Base-by-base conservation (phyloP, 1,140 invertebrate species). In the Centruroides vittatus region DNA sequence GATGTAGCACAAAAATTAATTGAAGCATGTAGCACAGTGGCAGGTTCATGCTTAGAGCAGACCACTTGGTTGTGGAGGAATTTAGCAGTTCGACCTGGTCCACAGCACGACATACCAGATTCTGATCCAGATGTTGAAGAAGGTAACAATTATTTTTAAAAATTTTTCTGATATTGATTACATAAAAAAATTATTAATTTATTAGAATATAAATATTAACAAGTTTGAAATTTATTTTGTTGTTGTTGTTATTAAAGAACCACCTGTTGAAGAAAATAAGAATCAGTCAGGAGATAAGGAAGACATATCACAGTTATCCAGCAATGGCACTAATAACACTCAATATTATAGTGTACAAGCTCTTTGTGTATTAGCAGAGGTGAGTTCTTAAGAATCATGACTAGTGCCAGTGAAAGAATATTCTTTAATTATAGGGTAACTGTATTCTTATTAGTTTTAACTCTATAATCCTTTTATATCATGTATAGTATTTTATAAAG, bases 21-120 rank as follows among this genome's bases (percentile, higher is more conserved):
- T 23, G 91, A 94, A 72, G 84, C 85, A 1, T 83, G 88, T 55
- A 86, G 85, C n/a, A 81, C 82, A 73, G 87, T 94, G 60, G 90
- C 89, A 35, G 89, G 88, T 36, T 87, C 89, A 9, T 88, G 88
- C 69, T 75, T 95, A 57, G 89, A 93, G 71, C 88, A 92, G 70
- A 92, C 90, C 3, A 93, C 89, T 2, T 95, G 91, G 91, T 70
- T 95, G 47, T 78, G 90, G 66, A 78, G 89, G 66, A 93, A 91
- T 73, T 78, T 92, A 57, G 87, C 89, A 62, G 91, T 95, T 1
- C 82, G 85, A 66, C 86, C 89, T 69, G 85, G 87, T 61, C 81
- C 82, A 7, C 65, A 70, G n/a, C 61, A 64, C 47, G 67, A 70
- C 52, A 61, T 67, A 35, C 51, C 67, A 9, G 67, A 62, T 54